A percentile compares a stretch with the other conserved stretches of the same genome.
Conservation (phyloP, 2,888 invertebrate species). For the Alsophila aescularia region DNA sequence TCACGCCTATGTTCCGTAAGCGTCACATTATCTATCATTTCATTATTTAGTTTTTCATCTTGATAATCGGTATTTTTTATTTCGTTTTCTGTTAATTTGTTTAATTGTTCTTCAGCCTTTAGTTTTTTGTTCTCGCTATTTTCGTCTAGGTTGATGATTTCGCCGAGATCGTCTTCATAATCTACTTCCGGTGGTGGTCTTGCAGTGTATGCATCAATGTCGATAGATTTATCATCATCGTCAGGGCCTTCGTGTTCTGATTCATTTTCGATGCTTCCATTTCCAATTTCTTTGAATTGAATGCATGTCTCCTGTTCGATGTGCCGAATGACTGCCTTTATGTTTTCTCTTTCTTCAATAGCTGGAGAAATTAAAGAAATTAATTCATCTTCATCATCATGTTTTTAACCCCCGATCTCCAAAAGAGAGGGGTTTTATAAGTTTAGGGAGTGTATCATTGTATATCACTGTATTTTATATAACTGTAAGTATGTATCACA, state of each 20-base stretch:
- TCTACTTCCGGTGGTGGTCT: background rate
- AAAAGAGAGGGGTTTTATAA: too few relatives aligned
- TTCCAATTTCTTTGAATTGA: constrained; percentile 54
- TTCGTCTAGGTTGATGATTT: background rate
- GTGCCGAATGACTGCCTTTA: constrained; percentile 66
- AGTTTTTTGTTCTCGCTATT: background rate
- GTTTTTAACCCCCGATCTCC: too few relatives aligned
- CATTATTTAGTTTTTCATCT: background rate
- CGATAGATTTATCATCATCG: background rate
- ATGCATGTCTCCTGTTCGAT: constrained; percentile 75
- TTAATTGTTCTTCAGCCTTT: background rate
- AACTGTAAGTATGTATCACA: too few relatives aligned
- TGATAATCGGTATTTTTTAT: constrained; percentile 24
- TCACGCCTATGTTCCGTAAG: background rate
- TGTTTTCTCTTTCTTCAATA: constrained; percentile 70
- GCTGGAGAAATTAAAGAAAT: constrained; percentile 46
- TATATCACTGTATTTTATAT: too few relatives aligned
- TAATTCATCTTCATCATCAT: too few relatives aligned
- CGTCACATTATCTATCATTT: too few relatives aligned
- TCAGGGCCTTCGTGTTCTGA: background rate
- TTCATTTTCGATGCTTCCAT: constrained; percentile 3
- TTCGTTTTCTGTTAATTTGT: constrained; percentile 35
- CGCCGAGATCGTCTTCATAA: background rate
- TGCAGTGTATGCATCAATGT: background rate
- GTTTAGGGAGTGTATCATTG: too few relatives aligned